phyloP scores from a whole-genome alignment of 2,113 vertebrate species.

The Rhea pennata region DNA sequence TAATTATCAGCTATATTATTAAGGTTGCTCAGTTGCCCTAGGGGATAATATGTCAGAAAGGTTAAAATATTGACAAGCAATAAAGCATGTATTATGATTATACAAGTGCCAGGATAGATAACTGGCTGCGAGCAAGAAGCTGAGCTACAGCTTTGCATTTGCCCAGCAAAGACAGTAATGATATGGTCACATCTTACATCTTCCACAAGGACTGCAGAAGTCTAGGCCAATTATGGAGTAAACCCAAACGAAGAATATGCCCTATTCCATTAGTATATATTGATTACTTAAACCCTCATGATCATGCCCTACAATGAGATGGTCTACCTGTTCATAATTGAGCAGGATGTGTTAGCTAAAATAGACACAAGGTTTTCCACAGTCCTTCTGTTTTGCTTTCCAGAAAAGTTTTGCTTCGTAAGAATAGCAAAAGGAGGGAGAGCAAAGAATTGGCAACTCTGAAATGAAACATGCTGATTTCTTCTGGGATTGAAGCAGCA shows the following conservation, averaged over 20 bases:
- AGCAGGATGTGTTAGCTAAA: background rate
- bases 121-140: background rate
- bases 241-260: background rate
- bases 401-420: background rate
- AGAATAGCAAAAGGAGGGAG: background rate
- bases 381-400: background rate
- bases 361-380: background rate
- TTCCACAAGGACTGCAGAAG: background rate
- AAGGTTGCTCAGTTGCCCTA: conserved; percentile 54
- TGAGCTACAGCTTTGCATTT: background rate
- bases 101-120: background rate
- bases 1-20: conserved; percentile 68
- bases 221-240: background rate
- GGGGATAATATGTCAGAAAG: conserved; percentile 54
- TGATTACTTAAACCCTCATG: background rate
- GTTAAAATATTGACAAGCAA: conserved; percentile 70
- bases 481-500: conserved; percentile 35
- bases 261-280: background rate
- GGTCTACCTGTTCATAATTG: background rate
- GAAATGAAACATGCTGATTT: conserved; percentile 48
- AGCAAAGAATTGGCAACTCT: background rate
- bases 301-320: background rate
- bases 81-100: conserved; percentile 42
- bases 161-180: background rate
- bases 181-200: background rate